Conservation (phyloP, 37 sponge, comb jelly and placozoan genomes). For the Ephydatia muelleri region DNA sequence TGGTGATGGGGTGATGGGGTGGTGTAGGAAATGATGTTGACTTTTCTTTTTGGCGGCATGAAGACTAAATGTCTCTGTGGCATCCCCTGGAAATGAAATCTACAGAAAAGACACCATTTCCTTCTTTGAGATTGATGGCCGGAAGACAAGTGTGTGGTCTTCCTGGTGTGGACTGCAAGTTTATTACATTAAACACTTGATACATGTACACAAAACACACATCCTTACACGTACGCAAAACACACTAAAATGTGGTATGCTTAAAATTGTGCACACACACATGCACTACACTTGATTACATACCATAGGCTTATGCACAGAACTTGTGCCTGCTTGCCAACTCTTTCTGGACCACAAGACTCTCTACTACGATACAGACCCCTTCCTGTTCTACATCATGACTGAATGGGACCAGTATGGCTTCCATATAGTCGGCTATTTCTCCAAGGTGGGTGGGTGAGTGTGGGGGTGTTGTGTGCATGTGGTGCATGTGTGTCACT, state of each 20-base stretch:
- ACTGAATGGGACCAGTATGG: conserved; percentile 87
- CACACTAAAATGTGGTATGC: no score
- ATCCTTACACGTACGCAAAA: no score
- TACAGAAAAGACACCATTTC: conserved; percentile 93
- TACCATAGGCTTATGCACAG: conserved; percentile 78
- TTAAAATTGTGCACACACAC: no score
- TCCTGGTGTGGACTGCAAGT: background rate
- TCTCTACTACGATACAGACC: conserved; percentile 99
- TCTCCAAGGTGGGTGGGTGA: conserved; percentile 88
- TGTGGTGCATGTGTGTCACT: no score
- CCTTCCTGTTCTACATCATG: conserved; percentile 99
- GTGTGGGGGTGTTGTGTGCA: no score
- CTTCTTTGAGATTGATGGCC: conserved; percentile 98
- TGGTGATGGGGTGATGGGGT: background rate
- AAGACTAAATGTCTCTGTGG: conserved; percentile 91
- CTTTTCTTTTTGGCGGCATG: background rate
- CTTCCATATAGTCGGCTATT: conserved; percentile 97
- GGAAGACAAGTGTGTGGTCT: conserved; percentile 84
- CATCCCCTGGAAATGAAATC: conserved; percentile 99
- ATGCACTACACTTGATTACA: background rate
- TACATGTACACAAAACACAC: background rate
- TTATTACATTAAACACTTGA: no score
- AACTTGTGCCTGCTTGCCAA: conserved; percentile 92
- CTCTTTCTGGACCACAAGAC: conserved; percentile 99
- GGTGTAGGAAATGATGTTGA: no score